Evolutionary conservation across 1,140 invertebrate species (phyloP).

Genomic region (Habropoda laboriosa): DNA sequence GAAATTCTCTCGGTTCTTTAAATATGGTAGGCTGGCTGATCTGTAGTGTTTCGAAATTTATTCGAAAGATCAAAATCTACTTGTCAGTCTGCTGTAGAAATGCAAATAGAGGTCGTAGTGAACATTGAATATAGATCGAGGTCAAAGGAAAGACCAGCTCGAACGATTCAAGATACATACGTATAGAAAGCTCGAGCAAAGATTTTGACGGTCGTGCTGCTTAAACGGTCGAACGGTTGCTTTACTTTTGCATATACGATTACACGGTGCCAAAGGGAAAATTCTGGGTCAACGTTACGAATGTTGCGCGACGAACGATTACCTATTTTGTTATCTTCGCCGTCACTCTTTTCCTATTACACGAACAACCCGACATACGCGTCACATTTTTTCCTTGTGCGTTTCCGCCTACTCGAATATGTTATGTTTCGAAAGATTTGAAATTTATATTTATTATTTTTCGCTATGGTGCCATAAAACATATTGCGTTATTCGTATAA

Average conservation of each 20-base stretch:
- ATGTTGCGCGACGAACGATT: not conserved
- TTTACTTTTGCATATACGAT: slow-evolving; percentile 54
- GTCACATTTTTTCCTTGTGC: slow-evolving; percentile 3
- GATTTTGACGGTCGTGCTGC: slow-evolving; percentile 24
- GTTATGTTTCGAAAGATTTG: slow-evolving; percentile 24
- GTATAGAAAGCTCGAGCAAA: slow-evolving; percentile 2
- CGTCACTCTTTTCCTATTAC: not conserved
- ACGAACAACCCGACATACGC: slow-evolving; percentile 8
- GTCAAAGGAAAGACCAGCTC: slow-evolving; percentile 49
- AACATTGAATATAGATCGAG: slow-evolving; percentile 71
- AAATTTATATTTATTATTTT: slow-evolving; percentile 55
- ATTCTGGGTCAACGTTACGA: not conserved
- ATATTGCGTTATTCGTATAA: slow-evolving; percentile 17
- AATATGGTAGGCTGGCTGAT: slow-evolving; percentile 20
- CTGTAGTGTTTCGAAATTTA: slow-evolving; percentile 71
- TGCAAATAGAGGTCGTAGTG: slow-evolving; percentile 65
- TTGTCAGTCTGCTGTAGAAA: slow-evolving; percentile 40
- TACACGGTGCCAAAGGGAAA: slow-evolving; percentile 65
- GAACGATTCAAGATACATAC: not conserved
- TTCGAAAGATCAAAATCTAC: slow-evolving; percentile 72
- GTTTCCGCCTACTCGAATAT: slow-evolving; percentile 1
- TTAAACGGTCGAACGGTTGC: not conserved
- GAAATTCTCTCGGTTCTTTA: slow-evolving; percentile 5
- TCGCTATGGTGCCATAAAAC: slow-evolving; percentile 65
- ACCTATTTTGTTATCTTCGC: slow-evolving; percentile 27